Evolutionary conservation across 2,113 vertebrate genomes (phyloP), one percentile per base, ranked within the genome.

Genomic region (Amphiprion ocellaris): DNA sequence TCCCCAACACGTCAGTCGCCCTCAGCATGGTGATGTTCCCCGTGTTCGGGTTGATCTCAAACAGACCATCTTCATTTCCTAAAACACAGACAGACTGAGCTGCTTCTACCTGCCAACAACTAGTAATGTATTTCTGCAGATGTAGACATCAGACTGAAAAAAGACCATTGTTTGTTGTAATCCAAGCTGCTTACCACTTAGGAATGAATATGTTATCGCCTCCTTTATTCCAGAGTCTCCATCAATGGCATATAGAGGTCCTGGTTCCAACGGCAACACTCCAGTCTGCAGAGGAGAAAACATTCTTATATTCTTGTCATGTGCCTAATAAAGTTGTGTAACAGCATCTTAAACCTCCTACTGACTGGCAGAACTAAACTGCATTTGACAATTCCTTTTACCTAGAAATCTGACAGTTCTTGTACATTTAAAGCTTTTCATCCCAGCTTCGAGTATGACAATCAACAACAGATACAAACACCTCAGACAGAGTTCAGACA

Each of bases 21-120:
- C 87, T 93, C 46, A 24, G 50, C 96, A 97, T 96, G 5, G 87
- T 97, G 80, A 98, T 93, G 60, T 89, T 90, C 39, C 97, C 97
- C 0, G 87, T 93, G 73, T 58, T 46, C 0, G 6, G 0, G 62
- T 92, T 23, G 49, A 98, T 91, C 1, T 11, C 0, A 79, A 97
- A 98, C 14, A 92, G 69, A 0, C 41, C 1, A 0, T 65, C 44
- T 0, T 33, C 49, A 59, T 95, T 70, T 83, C 94, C 97, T 98
- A 5, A 60, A 84, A 52, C 59, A 69, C 73, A 93, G 60, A 78
- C 0, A 24, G 26, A 72, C 6, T n/a, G 11, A 71, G 21, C 8
- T 49, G 2, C 21, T 67, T 67, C 33, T 9, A 44, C 12, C 0
- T 4, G 68, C n/a, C 2, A 14, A 17, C 33, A 30, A 52, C 1